Evolutionary conservation across 2,797 vertebrate species (phyloP).

Genomic region (Eremophila alpestris): DNA sequence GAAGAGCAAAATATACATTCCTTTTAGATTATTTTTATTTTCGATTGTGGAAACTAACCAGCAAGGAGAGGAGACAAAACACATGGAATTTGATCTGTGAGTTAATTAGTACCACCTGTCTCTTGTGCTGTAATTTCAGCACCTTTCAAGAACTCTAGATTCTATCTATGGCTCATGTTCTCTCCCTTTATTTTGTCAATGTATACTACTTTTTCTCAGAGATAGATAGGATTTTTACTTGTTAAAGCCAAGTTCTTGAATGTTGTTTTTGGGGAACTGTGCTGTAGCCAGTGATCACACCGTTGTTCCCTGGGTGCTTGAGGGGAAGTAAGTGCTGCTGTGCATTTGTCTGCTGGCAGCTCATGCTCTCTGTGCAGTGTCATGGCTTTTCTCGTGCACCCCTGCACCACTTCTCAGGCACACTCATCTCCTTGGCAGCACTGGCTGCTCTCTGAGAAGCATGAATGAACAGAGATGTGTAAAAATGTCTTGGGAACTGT

Average conservation of each 20-base stretch:
- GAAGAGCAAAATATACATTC: background rate
- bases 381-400: accelerated
- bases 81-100: constrained; percentile 22
- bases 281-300: background rate
- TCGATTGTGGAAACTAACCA: background rate
- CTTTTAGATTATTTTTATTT: constrained; percentile 5
- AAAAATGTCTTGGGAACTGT: background rate
- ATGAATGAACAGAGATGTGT: background rate
- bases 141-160: constrained; percentile 37
- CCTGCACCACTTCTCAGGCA: background rate
- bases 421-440: background rate
- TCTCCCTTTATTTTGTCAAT: background rate
- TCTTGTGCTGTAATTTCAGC: constrained; percentile 42
- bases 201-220: background rate
- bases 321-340: background rate
- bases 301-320: background rate
- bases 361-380: background rate
- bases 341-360: background rate
- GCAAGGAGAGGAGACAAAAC: constrained; percentile 21
- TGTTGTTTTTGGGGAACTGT: background rate
- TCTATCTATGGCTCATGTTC: constrained; percentile 3
- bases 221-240: background rate
- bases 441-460: background rate
- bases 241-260: background rate
- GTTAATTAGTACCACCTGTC: constrained; percentile 38